Evolutionary conservation across 2,888 invertebrate genomes (phyloP), one percentile per base, ranked within the genome.

Genomic region (Lasiommata megera): DNA sequence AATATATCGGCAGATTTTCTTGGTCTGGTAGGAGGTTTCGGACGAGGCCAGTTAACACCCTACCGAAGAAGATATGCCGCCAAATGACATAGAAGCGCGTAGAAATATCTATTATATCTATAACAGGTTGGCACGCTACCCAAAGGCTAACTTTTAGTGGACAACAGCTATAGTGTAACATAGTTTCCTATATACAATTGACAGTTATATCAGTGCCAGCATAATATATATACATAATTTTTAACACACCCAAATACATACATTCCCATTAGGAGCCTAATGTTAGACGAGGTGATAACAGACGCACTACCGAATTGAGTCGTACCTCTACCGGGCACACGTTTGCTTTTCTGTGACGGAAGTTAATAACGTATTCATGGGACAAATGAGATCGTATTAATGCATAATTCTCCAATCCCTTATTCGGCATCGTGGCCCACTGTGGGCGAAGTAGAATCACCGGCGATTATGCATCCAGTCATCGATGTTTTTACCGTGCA

Each of bases 391-490:
- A 66, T 64, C 71, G 64, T 61, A 66, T 69, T 69, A n/a, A 66
- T 69, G 66, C 64, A 66, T 72, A 68, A 65, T 67, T 67, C 68
- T 65, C 67, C 65, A 66, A 63, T 67, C 82, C 79, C 58, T n/a
- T 79, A 82, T 82, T 77, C 74, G 83, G 87, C 61, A 64, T 58
- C 57, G 56, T 63, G 64, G 64, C 54, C 56, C 70, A 75, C 29
- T 73, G 85, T 84, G 78, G 84, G 85, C 75, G 81, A 74, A 60
- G 63, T 72, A 73, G 68, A 77, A 80, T 82, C 84, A 82, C 73
- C 73, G 71, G 74, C 14, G 11, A 53, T 16, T 23, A 51, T 58
- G 52, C 51, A 61, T 44, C 37, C 38, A 54, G 36, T 36, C 36
- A 38, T 52, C 31, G 18, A 17, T 54, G 16, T 58, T 54, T 52